These are phyloP conservation scores for Furcula furcula DNA, from an alignment of 2,888 invertebrate genomes.

Conservation along the genomic window DNA sequence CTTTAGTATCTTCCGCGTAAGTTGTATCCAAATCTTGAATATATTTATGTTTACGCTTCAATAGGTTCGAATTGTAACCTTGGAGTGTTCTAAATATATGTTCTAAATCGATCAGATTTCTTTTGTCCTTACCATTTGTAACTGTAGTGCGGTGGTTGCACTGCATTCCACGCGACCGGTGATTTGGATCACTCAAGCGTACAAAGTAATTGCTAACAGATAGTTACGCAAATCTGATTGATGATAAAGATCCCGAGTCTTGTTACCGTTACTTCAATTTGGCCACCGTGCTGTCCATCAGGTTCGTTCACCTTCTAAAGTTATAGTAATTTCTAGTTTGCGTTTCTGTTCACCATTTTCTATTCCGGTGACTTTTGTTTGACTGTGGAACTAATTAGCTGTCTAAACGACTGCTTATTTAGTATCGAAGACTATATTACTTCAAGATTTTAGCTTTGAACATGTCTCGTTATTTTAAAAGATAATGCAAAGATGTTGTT, in stretches of 20 bases:
- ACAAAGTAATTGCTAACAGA: constrained; percentile 70
- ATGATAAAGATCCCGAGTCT: constrained; percentile 68
- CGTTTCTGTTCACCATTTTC: constrained; percentile 25
- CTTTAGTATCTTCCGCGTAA: constrained; percentile 31
- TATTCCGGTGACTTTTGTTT: constrained; percentile 36
- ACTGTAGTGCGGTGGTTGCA: constrained; percentile 43
- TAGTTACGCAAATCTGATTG: constrained; percentile 79
- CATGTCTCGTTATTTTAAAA: constrained; percentile 50
- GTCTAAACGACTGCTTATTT: constrained; percentile 35
- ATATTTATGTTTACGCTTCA: constrained; percentile 15
- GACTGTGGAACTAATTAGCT: constrained; percentile 41
- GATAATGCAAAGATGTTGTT: constrained; percentile 50
- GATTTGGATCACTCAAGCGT: constrained; percentile 51
- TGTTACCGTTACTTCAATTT: constrained; percentile 75
- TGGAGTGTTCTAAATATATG: constrained; percentile 28
- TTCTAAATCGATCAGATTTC: constrained; percentile 34
- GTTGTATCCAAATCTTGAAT: constrained; percentile 27
- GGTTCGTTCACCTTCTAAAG: constrained; percentile 64
- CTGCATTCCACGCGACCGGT: constrained; percentile 55
- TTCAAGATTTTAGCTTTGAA: constrained; percentile 38
- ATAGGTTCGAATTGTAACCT: constrained; percentile 8
- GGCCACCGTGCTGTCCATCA: constrained; percentile 65
- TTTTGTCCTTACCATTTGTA: constrained; percentile 36
- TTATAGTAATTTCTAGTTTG: constrained; percentile 37
- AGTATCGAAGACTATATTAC: constrained; percentile 23